phyloP scores from a whole-genome alignment of 2,113 vertebrate species.

The Lagopus muta region DNA sequence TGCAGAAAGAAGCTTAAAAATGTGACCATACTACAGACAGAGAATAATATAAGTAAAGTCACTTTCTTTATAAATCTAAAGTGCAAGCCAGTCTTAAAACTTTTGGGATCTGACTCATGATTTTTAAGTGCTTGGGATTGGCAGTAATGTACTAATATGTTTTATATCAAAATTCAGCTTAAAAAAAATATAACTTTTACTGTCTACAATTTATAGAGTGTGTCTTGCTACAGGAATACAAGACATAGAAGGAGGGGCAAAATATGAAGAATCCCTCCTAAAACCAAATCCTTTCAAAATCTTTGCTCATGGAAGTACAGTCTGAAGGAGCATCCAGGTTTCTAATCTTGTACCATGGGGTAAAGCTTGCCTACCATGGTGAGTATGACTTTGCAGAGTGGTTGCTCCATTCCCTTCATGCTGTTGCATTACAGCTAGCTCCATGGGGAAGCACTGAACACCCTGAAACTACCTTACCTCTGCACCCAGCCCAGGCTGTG shows the following conservation, averaged over 20 bases:
- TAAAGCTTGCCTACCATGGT: not conserved
- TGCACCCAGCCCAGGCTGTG: not conserved
- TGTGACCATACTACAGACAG: not conserved
- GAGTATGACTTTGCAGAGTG: not conserved
- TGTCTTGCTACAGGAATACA: not conserved
- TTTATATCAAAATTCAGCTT: constrained; percentile 34
- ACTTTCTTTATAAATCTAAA: constrained; percentile 21
- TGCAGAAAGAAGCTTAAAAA: constrained; percentile 31
- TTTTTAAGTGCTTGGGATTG: constrained; percentile 23
- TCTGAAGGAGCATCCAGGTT: not conserved
- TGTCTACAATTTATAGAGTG: not conserved
- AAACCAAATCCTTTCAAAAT: not conserved
- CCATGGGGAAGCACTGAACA: not conserved
- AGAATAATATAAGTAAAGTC: constrained; percentile 24
- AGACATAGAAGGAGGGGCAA: not conserved
- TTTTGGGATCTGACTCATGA: constrained; percentile 3
- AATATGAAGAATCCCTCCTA: not conserved
- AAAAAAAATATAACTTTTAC: constrained; percentile 11
- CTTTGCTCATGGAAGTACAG: not conserved
- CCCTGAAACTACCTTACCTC: not conserved
- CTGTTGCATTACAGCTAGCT: fast-evolving
- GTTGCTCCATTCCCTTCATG: not conserved
- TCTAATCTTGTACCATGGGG: not conserved
- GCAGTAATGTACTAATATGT: not conserved
- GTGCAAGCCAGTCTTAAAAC: not conserved